Conservation (phyloP, 1,140 invertebrate genomes). For the Anastrepha ludens region DNA sequence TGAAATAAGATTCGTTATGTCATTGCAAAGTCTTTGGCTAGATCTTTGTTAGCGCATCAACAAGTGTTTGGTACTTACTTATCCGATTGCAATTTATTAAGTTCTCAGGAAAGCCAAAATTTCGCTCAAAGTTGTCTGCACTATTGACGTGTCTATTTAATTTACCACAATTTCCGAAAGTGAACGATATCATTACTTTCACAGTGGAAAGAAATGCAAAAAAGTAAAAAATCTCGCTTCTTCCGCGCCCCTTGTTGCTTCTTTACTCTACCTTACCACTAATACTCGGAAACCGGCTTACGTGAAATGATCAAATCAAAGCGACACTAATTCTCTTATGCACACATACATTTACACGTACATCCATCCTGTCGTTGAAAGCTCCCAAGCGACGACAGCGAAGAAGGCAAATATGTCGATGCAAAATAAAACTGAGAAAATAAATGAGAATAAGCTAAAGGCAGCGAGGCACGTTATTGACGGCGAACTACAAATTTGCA, state of each 20-base stretch:
- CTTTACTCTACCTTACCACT: background rate
- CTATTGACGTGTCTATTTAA: too few relatives aligned
- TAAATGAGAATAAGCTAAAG: background rate
- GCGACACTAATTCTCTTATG: conserved; percentile 23
- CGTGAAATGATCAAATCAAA: conserved; percentile 11
- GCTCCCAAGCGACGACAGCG: background rate
- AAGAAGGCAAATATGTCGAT: background rate
- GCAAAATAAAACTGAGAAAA: background rate
- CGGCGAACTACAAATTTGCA: background rate
- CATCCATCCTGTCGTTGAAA: background rate
- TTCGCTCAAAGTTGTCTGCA: too few relatives aligned
- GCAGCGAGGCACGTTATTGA: background rate
- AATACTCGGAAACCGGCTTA: background rate
- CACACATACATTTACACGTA: background rate
- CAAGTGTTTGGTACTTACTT: too few relatives aligned
- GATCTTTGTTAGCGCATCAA: too few relatives aligned
- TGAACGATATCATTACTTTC: too few relatives aligned
- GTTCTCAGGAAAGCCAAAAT: too few relatives aligned
- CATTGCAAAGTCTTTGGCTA: too few relatives aligned
- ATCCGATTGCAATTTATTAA: too few relatives aligned
- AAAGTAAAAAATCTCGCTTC: background rate
- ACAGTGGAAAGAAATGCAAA: background rate
- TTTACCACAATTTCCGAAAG: too few relatives aligned
- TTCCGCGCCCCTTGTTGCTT: too few relatives aligned
- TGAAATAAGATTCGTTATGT: too few relatives aligned